Conservation (phyloP, 1,140 invertebrate species). For the Heliconius nattereri region DNA sequence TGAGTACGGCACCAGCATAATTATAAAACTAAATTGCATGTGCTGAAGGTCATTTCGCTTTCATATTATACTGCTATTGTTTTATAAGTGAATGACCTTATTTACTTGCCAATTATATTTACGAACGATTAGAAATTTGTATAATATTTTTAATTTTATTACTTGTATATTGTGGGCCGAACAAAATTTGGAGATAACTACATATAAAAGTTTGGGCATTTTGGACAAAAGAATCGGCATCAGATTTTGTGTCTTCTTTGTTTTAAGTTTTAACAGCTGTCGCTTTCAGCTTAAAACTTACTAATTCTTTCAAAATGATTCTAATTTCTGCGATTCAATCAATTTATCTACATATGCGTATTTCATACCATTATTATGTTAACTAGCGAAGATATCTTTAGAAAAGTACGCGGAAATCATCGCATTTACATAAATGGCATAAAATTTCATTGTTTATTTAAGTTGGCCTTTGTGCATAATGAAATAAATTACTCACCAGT, state of each 20-base stretch:
- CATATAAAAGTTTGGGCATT: too few relatives aligned
- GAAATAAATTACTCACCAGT: constrained; percentile 42
- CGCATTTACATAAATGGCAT: constrained; percentile 37
- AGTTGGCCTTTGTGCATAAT: constrained; percentile 36
- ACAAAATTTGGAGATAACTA: background rate
- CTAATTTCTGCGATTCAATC: background rate
- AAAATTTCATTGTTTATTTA: constrained; percentile 34
- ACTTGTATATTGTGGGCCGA: background rate
- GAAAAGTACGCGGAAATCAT: constrained; percentile 28
- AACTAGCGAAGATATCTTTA: background rate
- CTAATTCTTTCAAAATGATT: background rate
- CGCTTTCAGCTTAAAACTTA: background rate
- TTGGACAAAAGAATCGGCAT: too few relatives aligned
- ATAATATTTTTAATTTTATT: background rate
- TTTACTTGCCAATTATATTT: background rate
- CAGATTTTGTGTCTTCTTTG: too few relatives aligned
- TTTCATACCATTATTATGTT: background rate
- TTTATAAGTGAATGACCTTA: constrained; percentile 17
- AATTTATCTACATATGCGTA: background rate
- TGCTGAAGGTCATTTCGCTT: constrained; percentile 45
- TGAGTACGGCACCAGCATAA: constrained; percentile 44
- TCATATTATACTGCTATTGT: constrained; percentile 22
- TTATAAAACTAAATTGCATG: constrained; percentile 50
- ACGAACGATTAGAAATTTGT: background rate
- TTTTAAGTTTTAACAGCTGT: too few relatives aligned